A percentile compares a stretch with the other conserved stretches of the same genome.
Conservation (phyloP, 1,140 invertebrate species). For the Gonioctena quinquepunctata region DNA sequence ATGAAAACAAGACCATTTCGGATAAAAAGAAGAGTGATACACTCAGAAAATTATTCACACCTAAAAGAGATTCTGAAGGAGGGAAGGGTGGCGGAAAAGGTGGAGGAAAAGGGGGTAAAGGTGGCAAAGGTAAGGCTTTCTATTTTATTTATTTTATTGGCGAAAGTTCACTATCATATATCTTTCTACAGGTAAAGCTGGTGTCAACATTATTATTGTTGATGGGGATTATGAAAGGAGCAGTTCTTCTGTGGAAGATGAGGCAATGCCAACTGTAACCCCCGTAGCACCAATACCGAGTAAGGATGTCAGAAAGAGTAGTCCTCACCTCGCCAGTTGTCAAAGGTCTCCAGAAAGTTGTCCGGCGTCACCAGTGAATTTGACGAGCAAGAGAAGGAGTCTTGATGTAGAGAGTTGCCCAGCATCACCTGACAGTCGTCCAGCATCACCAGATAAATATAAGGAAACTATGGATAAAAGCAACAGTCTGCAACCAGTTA, state of each 20-base stretch:
- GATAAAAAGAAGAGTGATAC: conserved; percentile 76
- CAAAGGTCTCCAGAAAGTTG: conserved; percentile 2
- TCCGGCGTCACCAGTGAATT: neutral
- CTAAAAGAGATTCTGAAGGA: conserved; percentile 50
- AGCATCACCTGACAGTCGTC: neutral
- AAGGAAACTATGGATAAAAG: neutral
- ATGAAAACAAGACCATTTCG: conserved; percentile 60
- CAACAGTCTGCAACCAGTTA: neutral
- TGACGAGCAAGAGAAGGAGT: neutral
- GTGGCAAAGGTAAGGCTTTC: conserved; percentile 56
- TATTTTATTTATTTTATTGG: neutral
- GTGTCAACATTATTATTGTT: conserved; percentile 51
- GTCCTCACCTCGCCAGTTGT: neutral
- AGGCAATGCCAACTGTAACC: conserved; percentile 41
- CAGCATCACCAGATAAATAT: neutral
- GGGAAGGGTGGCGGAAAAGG: conserved; percentile 60
- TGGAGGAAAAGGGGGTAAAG: conserved; percentile 63
- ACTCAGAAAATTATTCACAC: conserved; percentile 67
- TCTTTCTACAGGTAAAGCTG: conserved; percentile 38
- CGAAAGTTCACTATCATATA: neutral
- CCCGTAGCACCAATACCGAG: conserved; percentile 41
- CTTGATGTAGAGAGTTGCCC: neutral
- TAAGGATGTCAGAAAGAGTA: conserved; percentile 14
- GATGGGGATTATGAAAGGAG: conserved; percentile 51
- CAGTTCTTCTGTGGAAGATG: conserved; percentile 52